Conservation (phyloP, 2,888 invertebrate genomes). For the Allolobophora icterica region DNA sequence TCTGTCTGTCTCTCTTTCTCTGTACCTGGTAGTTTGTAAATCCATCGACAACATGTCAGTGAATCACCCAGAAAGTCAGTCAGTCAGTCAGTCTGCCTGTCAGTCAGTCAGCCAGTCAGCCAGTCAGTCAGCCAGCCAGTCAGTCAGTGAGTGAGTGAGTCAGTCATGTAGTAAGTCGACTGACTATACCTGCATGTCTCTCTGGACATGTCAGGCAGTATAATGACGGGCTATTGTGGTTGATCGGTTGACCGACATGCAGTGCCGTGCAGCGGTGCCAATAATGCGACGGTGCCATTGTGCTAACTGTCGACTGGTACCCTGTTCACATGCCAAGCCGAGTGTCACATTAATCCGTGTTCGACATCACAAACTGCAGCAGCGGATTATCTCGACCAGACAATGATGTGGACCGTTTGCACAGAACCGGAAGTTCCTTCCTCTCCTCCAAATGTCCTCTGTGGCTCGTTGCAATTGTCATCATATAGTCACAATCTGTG, state of each 20-base stretch:
- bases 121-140: neutral
- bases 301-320: neutral
- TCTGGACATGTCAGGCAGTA: neutral
- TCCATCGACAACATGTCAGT: neutral
- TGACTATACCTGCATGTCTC: neutral
- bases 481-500: neutral
- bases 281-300: neutral
- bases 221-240: neutral
- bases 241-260: neutral
- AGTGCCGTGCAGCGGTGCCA: neutral
- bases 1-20: too few species aligned
- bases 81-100: neutral
- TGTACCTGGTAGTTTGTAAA: neutral
- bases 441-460: neutral
- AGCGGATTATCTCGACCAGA: neutral
- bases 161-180: neutral
- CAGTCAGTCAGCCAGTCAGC: neutral
- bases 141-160: neutral
- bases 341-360: neutral
- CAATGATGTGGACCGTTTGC: neutral
- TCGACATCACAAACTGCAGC: neutral
- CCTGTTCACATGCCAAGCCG: constrained; percentile 17
- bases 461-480: constrained; percentile 5
- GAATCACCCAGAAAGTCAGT: neutral
- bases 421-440: neutral